Evolutionary conservation across 2,888 invertebrate genomes (phyloP), one percentile per base, ranked within the genome.

Genomic region (Cerastis rubricosa): DNA sequence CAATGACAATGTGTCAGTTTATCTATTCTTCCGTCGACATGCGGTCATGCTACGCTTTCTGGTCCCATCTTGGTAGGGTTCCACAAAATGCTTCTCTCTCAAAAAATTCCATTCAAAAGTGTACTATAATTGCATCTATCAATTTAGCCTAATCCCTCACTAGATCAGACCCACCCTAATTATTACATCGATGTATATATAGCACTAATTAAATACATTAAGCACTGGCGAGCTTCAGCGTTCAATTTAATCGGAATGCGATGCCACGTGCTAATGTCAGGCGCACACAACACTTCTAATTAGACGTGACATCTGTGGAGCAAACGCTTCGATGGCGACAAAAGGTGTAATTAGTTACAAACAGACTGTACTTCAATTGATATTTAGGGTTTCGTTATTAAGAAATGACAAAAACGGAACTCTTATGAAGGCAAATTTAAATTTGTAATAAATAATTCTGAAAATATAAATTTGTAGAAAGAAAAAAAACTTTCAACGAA

Each of bases 171-270:
- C 64, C 40, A 49, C 59, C 71, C 79, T 88, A 80, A 88, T 88
- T 76, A 80, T 65, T 64, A 69, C 54, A 81, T 40, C 78, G 79
- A 82, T 76, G 74, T 54, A 87, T 82, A 83, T 80, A 80, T 74
- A 73, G 80, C 79, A 84, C 90, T 92, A 94, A 93, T 93, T 92
- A 93, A 93, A 93, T 92, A 90, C 89, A 90, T 91, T 90, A 91
- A 88, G 80, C 78, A 78, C 67, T 83, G 80, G 82, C 83, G 79
- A 81, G 77, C 78, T 85, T 87, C 77, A 78, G 82, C 80, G 83
- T 85, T 88, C 90, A 91, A 90, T 91, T 89, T 86, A 89, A 90
- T 89, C 87, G 90, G 89, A 90, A 90, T 90, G 91, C 67, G 74
- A 71, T 73, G 88, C 85, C 87, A 86, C 87, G 87, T 82, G 87